Evolutionary conservation across 1,140 invertebrate genomes (phyloP), one percentile per base, ranked within the genome.

Genomic region (Bombus vancouverensis): DNA sequence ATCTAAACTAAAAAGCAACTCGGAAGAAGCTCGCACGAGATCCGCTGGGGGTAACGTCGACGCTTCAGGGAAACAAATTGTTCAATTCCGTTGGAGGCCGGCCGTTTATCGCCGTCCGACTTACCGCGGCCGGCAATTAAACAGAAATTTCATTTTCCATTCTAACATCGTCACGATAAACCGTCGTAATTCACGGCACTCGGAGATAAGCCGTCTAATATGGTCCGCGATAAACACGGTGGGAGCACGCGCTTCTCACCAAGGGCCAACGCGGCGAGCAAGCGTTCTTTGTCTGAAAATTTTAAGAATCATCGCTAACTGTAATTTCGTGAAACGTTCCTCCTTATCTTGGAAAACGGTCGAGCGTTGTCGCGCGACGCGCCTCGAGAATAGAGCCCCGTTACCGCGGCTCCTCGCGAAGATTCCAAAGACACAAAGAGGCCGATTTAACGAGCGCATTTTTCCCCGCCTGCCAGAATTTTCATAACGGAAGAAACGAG

Each of bases 361-460:
- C 47, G 62, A 37, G n/a, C 47, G 47, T 53, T 53, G 47, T 53
- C 47, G 47, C 47, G 18, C 18, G 47, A 22, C 18, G 13, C 28
- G 75, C 37, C 22, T 1, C 22, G 18, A 18, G 18, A 39, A 62
- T 53, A 53, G 59, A 71, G 53, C 68, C n/a, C 53, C n/a, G 68
- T 62, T 44, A 47, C 81, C 59, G 59, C 22, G 32, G 10, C 74
- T 62, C 57, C 57, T 39, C 77, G 62, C 42, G 34, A 75, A 68
- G 79, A 73, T 81, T 85, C 62, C 78, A 75, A 85, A 81, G 78
- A 81, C 84, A 85, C 84, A 85, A 85, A 85, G 79, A 72, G 75
- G 57, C 42, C 79, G 84, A 85, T 81, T 85, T 85, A 85, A 85
- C 71, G 84, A 85, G 83, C 83, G 77, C 83, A 85, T 85, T 85